These are phyloP conservation scores for Acanthosepion esculentum DNA, from an alignment of 2,888 invertebrate species.

Conservation along the genomic window DNA sequence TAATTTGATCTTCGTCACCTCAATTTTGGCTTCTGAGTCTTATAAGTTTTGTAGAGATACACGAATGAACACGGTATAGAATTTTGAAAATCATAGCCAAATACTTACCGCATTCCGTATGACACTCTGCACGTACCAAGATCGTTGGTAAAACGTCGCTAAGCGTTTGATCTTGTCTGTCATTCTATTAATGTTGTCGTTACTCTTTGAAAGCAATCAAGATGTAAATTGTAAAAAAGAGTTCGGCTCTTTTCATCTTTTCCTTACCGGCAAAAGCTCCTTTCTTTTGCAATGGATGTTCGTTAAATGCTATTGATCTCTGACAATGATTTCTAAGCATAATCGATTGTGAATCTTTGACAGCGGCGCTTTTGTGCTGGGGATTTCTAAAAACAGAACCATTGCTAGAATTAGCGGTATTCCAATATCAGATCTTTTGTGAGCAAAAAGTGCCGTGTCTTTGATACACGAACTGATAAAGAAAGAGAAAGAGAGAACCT, in stretches of 20 bases:
- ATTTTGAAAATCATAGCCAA: too few relatives aligned
- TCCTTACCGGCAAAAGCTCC: not conserved
- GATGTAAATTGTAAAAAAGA: not conserved
- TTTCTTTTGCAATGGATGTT: not conserved
- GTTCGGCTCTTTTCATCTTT: not conserved
- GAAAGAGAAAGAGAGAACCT: not conserved
- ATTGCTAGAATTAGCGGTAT: not conserved
- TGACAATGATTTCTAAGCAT: not conserved
- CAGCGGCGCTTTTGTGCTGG: not conserved
- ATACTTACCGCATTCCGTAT: too few relatives aligned
- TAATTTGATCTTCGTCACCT: too few relatives aligned
- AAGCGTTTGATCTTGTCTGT: not conserved
- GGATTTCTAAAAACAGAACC: not conserved
- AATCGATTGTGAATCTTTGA: not conserved
- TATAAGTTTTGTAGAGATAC: too few relatives aligned
- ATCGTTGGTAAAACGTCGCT: not conserved
- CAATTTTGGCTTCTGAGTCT: too few relatives aligned
- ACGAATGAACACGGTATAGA: too few relatives aligned
- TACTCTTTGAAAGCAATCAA: not conserved
- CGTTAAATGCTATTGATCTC: not conserved
- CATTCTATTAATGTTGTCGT: not conserved
- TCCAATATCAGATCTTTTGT: conserved; percentile 3
- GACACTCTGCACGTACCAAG: too few relatives aligned
- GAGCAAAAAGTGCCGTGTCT: not conserved
- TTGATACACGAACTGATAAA: not conserved